These are phyloP conservation scores for Calephelis perditalis DNA, from an alignment of 2,888 invertebrate genomes.

Conservation along the genomic window DNA sequence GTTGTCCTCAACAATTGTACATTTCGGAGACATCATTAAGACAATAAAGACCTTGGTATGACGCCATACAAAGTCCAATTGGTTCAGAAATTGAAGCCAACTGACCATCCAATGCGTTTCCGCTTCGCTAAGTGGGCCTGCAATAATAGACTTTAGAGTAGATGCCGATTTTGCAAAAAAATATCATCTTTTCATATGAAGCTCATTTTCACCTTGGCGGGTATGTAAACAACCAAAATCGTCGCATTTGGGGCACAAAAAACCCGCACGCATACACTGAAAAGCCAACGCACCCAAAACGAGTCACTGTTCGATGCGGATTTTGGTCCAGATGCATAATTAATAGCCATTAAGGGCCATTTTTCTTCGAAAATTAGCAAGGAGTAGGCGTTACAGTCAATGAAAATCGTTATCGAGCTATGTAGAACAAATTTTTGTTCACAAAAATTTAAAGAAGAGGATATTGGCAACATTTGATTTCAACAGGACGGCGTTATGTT, in stretches of 20 bases:
- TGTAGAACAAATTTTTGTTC: constrained; percentile 16
- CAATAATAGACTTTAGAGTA: constrained; percentile 21
- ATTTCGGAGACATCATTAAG: constrained; percentile 14
- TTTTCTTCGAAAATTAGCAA: constrained; percentile 26
- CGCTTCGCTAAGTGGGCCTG: constrained; percentile 24
- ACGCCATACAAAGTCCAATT: constrained; percentile 29
- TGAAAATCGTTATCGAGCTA: constrained; percentile 20
- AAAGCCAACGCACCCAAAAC: constrained; percentile 22
- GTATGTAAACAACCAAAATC: constrained; percentile 20
- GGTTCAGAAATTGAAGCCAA: constrained; percentile 26
- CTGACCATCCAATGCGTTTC: constrained; percentile 21
- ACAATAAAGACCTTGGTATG: constrained; percentile 25
- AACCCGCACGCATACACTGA: constrained; percentile 24
- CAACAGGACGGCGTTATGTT: constrained; percentile 20
- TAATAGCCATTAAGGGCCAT: constrained; percentile 23
- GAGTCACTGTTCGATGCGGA: constrained; percentile 24
- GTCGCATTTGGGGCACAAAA: constrained; percentile 24
- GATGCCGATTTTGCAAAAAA: too few relatives aligned
- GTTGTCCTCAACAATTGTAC: too few relatives aligned
- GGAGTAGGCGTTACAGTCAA: constrained; percentile 20
- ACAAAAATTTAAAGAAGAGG: background rate
- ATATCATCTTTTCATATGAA: constrained; percentile 21
- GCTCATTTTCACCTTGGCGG: constrained; percentile 19
- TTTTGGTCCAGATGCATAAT: constrained; percentile 19
- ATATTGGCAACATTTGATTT: constrained; percentile 17